phyloP scores from a whole-genome alignment of 1,140 invertebrate species.

The Scaptomyza hsui region DNA sequence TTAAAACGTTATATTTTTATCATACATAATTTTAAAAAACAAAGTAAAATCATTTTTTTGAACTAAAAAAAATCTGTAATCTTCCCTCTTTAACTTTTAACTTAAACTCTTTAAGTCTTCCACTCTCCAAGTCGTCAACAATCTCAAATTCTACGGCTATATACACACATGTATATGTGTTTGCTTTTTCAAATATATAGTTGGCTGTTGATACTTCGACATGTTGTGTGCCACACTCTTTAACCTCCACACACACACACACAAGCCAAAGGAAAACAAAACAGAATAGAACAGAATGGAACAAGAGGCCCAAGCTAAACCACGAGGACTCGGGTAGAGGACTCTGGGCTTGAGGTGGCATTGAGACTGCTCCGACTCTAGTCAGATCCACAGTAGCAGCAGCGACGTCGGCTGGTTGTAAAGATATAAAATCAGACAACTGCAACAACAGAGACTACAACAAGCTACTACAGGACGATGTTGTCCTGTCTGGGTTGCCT shows the following conservation, averaged over 20 bases:
- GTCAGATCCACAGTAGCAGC: constrained; percentile 63
- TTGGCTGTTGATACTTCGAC: constrained; percentile 35
- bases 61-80: background rate
- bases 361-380: constrained; percentile 30
- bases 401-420: constrained; percentile 61
- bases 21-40: too few species aligned
- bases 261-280: constrained; percentile 53
- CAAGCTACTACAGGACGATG: constrained; percentile 40
- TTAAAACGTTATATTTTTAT: too few species aligned
- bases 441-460: constrained; percentile 60
- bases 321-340: constrained; percentile 14
- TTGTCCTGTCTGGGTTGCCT: constrained; percentile 22
- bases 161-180: background rate
- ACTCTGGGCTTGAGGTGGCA: background rate
- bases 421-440: constrained; percentile 81
- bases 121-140: background rate
- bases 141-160: background rate
- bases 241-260: constrained; percentile 24
- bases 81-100: constrained; percentile 5
- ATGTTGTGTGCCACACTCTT: constrained; percentile 34
- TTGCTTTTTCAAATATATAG: too few species aligned
- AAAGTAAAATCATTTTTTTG: too few species aligned
- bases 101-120: too few species aligned
- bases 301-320: constrained; percentile 13
- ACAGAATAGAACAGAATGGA: background rate